These are phyloP conservation scores for Engraulis encrasicolus DNA, from an alignment of 2,113 vertebrate species.

Conservation along the genomic window DNA sequence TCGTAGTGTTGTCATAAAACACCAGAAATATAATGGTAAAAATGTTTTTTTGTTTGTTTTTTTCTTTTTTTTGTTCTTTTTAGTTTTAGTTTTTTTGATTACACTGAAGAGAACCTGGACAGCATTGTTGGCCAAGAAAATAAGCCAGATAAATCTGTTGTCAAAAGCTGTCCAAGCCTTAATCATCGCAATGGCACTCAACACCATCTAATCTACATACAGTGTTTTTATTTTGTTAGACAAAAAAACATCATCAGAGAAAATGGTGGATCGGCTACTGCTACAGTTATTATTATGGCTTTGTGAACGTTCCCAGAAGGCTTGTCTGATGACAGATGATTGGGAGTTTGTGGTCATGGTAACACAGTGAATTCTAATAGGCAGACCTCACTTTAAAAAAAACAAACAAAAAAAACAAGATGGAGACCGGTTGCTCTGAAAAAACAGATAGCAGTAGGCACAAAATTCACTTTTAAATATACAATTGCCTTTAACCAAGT, in stretches of 20 bases:
- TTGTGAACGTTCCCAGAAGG: slow-evolving; percentile 6
- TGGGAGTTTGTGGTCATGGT: neutral
- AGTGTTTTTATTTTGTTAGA: slow-evolving; percentile 13
- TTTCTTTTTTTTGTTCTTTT: neutral
- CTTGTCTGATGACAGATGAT: neutral
- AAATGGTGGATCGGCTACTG: neutral
- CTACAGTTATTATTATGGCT: slow-evolving; percentile 36
- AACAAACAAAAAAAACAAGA: no score
- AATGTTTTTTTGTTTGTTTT: neutral
- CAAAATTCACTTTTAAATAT: no score
- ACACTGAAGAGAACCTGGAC: neutral
- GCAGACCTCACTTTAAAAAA: neutral
- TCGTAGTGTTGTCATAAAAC: slow-evolving; percentile 29
- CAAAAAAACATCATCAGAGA: neutral
- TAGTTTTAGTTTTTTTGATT: neutral
- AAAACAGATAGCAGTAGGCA: no score
- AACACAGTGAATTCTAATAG: no score
- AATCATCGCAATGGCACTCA: slow-evolving; percentile 15
- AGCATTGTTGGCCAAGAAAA: neutral
- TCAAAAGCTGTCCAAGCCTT: slow-evolving; percentile 25
- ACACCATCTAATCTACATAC: neutral
- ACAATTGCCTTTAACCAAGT: no score
- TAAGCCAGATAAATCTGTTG: slow-evolving; percentile 11
- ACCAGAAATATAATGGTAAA: slow-evolving; percentile 7
- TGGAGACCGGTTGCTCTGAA: no score